Evolutionary conservation across 2,888 invertebrate genomes (phyloP).

Genomic region (Chymomyza amoena): DNA sequence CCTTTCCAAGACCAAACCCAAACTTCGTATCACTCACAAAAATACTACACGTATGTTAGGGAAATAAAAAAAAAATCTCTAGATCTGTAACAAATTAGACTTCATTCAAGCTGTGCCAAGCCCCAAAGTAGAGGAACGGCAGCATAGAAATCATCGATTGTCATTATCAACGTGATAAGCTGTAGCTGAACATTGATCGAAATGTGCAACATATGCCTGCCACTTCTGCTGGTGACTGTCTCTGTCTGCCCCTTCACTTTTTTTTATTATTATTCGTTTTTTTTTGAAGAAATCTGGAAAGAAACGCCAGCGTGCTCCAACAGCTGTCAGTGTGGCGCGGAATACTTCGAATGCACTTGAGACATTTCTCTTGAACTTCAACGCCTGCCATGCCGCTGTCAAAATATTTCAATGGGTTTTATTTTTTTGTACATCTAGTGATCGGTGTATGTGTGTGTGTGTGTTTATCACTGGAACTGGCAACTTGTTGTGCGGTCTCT

Average conservation of each 20-base stretch:
- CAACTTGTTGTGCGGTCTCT: conserved; percentile 59
- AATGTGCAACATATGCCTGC: conserved; percentile 9
- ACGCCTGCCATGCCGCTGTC: conserved; percentile 70
- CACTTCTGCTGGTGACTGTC: background rate
- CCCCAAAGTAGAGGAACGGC: conserved; percentile 14
- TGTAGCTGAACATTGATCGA: conserved; percentile 21
- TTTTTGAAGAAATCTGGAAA: background rate
- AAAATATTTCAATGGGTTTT: conserved; percentile 66
- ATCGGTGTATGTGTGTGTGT: conserved; percentile 5
- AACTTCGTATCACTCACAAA: conserved; percentile 36
- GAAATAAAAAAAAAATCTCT: conserved; percentile 44
- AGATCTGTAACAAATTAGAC: conserved; percentile 64
- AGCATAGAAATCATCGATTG: conserved; percentile 37
- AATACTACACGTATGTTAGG: conserved; percentile 40
- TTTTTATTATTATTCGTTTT: background rate
- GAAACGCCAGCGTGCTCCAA: conserved; percentile 18
- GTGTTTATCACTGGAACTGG: conserved; percentile 38
- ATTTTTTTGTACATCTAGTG: conserved; percentile 11
- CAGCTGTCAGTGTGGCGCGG: conserved; percentile 60
- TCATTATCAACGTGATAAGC: conserved; percentile 56
- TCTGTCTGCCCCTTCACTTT: conserved; percentile 2
- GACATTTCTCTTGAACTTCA: conserved; percentile 73
- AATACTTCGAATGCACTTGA: conserved; percentile 71
- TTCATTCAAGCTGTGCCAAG: conserved; percentile 47
- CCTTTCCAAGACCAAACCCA: background rate